Conservation (phyloP, 2,888 invertebrate species). For the Drosophila anceps region DNA sequence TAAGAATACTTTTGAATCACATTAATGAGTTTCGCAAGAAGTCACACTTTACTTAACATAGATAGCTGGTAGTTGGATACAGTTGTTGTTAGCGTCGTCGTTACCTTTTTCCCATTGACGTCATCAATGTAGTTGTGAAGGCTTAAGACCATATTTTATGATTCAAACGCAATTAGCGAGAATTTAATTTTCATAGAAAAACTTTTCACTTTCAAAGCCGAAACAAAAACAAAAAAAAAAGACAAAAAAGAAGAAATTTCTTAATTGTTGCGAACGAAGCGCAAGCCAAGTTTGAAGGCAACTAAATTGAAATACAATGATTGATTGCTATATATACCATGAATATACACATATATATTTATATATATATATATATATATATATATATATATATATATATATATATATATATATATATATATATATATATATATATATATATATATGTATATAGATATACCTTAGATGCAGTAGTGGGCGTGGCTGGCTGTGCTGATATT, state of each 20-base stretch:
- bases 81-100: neutral
- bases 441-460: conserved; percentile 20
- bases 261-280: conserved; percentile 23
- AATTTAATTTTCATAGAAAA: neutral
- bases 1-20: neutral
- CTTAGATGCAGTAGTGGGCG: conserved; percentile 15
- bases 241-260: neutral
- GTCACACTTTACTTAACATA: neutral
- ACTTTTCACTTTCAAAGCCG: conserved; percentile 3
- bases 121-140: conserved; percentile 62
- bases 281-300: conserved; percentile 23
- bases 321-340: conserved; percentile 12
- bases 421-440: conserved; percentile 3
- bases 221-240: neutral
- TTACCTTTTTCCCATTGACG: conserved; percentile 57
- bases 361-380: conserved; percentile 13
- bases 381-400: neutral
- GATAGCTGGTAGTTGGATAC: neutral
- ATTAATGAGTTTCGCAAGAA: neutral
- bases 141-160: conserved; percentile 57
- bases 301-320: conserved; percentile 41
- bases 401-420: conserved; percentile 10
- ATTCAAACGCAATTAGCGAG: conserved; percentile 5
- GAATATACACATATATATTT: neutral
- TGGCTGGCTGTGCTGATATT: conserved; percentile 18